Base-by-base conservation (phyloP, 2,888 invertebrate genomes). In the Aquatica leii region DNA sequence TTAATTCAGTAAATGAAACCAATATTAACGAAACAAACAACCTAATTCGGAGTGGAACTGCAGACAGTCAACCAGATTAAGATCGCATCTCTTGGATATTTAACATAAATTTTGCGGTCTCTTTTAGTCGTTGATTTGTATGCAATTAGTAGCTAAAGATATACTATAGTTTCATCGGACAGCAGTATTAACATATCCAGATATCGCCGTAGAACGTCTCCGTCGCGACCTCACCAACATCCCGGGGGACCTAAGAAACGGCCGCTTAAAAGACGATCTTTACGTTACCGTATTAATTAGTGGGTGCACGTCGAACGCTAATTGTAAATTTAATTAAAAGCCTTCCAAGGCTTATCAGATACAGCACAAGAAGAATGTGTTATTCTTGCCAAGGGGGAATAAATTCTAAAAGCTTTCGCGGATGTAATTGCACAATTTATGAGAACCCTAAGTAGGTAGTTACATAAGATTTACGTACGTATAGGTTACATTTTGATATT, bases 251-350 rank as follows among this genome's bases (percentile, higher is more conserved):
- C 46, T 17, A 46, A 52, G 15, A 40, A 40, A 58, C 52, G 50
- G 55, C 49, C 57, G 58, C 50, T 55, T 59, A 43, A 59, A 55
- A 62, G 55, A 62, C 49, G 52, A 51, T 60, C 52, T 51, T 50
- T 46, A 55, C 66, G 67, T 69, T 70, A 60, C 71, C 76, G 79
- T 79, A 78, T 80, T 80, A 80, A 80, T 80, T 80, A 80, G 80
- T 76, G 79, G 78, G 77, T 78, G 78, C 77, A 79, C 77, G 78
- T 77, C 77, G 75, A 71, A 72, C 76, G 79, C 79, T 79, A 80
- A 80, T 80, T 80, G 80, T 77, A 77, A 80, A 78, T 79, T 79
- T 80, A 80, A 80, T 80, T 80, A 80, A 80, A 79, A 76, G 74
- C 76, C 76, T 73, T 74, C 74, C 74, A 71, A 70, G 71, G 73